phyloP scores from a whole-genome alignment of 2,113 vertebrate genomes.

The Periophthalmodon schlosseri region DNA sequence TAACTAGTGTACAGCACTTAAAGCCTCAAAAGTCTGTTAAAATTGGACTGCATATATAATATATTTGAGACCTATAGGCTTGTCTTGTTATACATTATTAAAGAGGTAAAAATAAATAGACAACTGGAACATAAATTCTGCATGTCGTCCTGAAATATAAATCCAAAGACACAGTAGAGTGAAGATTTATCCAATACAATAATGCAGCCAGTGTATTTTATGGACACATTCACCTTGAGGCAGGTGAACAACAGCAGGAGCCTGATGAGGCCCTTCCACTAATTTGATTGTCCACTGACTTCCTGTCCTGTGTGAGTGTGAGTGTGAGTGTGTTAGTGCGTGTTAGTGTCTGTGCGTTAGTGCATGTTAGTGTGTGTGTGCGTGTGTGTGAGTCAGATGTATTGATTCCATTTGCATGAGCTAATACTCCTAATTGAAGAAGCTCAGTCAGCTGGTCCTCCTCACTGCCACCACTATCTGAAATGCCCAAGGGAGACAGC shows the following conservation, averaged over 20 bases:
- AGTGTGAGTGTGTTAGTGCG: constrained; percentile 7
- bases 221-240: constrained; percentile 25
- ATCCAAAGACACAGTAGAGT: not conserved
- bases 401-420: constrained; percentile 44
- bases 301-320: not conserved
- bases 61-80: too few relatives aligned
- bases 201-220: constrained; percentile 8
- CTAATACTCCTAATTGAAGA: constrained; percentile 46
- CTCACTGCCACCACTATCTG: constrained; percentile 3
- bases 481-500: not conserved
- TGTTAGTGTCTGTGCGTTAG: constrained; percentile 2
- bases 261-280: constrained; percentile 13
- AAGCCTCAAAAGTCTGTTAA: too few relatives aligned
- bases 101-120: not conserved
- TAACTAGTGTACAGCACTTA: too few relatives aligned
- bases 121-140: not conserved
- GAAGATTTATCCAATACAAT: constrained; percentile 32
- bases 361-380: constrained; percentile 1
- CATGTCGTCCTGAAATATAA: not conserved
- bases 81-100: too few relatives aligned
- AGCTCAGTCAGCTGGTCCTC: constrained; percentile 18
- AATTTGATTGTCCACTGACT: constrained; percentile 34
- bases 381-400: not conserved
- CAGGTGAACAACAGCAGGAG: not conserved
- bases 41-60: too few relatives aligned